Conservation (phyloP, 2,797 vertebrate species). For the Potorous gilbertii region DNA sequence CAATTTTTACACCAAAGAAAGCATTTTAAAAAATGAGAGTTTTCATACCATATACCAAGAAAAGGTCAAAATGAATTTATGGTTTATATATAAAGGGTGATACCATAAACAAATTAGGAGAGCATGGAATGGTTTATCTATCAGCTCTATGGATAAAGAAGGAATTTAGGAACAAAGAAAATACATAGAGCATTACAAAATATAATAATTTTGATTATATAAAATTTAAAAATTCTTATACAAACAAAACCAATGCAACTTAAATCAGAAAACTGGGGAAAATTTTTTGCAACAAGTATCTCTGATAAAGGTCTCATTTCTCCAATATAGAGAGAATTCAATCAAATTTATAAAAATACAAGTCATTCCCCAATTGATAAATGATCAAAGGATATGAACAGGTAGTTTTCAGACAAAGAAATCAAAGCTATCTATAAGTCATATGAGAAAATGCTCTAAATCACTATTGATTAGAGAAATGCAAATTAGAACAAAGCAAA, state of each 20-base stretch:
- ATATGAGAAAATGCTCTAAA: background rate
- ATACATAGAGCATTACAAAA: background rate
- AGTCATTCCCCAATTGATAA: background rate
- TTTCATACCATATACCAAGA: background rate
- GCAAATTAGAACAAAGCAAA: background rate
- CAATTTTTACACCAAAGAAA: background rate
- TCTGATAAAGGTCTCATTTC: background rate
- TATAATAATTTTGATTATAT: background rate
- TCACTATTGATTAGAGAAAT: background rate
- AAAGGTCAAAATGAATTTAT: background rate
- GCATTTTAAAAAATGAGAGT: background rate
- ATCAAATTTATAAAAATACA: background rate
- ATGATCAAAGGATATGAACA: background rate
- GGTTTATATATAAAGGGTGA: background rate
- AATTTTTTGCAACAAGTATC: background rate
- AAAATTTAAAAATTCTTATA: background rate
- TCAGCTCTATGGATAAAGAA: background rate
- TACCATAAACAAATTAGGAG: background rate
- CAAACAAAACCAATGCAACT: background rate
- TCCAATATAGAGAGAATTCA: background rate
- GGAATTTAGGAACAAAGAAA: background rate
- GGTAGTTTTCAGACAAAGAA: background rate
- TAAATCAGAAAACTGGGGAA: background rate
- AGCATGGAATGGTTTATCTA: background rate
- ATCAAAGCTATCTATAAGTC: too few species aligned